Base-by-base conservation (phyloP, 2,113 vertebrate genomes). In the Coryphaenoides rupestris region DNA sequence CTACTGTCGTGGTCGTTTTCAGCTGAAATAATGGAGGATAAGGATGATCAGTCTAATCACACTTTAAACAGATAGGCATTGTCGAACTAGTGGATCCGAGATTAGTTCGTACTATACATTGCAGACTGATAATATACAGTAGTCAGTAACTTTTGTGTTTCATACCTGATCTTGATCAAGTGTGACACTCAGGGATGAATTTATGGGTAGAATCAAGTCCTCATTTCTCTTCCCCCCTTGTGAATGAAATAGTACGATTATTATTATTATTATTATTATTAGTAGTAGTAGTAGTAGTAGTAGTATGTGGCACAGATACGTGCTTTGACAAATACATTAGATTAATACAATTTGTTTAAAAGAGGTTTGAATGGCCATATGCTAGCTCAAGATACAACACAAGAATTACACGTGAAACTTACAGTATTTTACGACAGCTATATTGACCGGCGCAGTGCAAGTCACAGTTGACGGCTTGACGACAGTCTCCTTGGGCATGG, bases 391-490 rank as follows among this genome's bases (percentile, higher is more conserved):
- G 5, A 9, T 57, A 17, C 23, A 23, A 15, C 22, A 68, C 16
- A 55, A 14, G 5, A 60, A 17, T 24, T n/a, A 33, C 19, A 15
- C 5, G 4, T 33, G 46, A 56, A 60, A 95, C 96, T 95, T 80
- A 98, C 96, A 98, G 88, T 98, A 98, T 56, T 98, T 98, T 68
- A 98, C 87, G 65, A 98, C 96, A 4, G 96, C 96, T 75, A 98
- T 98, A 81, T 98, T 98, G 50, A 96, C 94, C 0, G 96, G 96
- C 5, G 96, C 96, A 0, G 93, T 94, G 75, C 95, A 98, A 45
- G 94, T 95, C 12, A 93, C 89, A 19, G 82, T 13, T 4, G 76
- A 13, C 1, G 67, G 1, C 0, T 72, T 80, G 21, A 86, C 80
- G 66, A 47, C 26, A 3, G 60, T 67, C 0, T 85, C 89, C 14